Evolutionary conservation across 2,113 vertebrate genomes (phyloP).

Genomic region (Ciconia stormi): DNA sequence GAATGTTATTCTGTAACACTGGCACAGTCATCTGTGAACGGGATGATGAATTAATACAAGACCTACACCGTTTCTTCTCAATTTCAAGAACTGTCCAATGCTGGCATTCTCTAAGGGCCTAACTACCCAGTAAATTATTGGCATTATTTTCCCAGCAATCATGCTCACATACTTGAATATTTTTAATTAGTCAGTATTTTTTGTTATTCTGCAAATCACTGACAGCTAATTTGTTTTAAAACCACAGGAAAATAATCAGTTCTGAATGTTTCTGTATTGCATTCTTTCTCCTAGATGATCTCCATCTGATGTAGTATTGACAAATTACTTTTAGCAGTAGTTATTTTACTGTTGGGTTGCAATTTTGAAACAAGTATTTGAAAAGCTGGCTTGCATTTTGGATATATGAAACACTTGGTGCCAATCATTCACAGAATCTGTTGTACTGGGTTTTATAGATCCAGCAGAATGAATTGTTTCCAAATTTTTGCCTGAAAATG

Average conservation of each 20-base stretch:
- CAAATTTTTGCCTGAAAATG: neutral
- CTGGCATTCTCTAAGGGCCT: neutral
- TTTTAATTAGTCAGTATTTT: conserved; percentile 51
- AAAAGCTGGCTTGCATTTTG: neutral
- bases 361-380: neutral
- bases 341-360: conserved; percentile 10
- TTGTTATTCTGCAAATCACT: conserved; percentile 31
- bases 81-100: neutral
- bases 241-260: conserved; percentile 3
- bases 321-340: conserved; percentile 41
- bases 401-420: neutral
- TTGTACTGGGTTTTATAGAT: neutral
- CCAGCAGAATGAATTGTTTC: neutral
- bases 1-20: neutral
- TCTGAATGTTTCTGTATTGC: neutral
- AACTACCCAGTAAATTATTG: conserved; percentile 19
- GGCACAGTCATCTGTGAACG: neutral
- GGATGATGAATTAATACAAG: conserved; percentile 38
- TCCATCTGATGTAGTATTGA: neutral
- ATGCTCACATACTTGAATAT: neutral
- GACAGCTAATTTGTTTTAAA: conserved; percentile 48
- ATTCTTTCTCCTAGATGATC: neutral
- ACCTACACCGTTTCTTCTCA: neutral
- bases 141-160: conserved; percentile 1
- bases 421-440: neutral